Evolutionary conservation across 2,888 invertebrate species (phyloP), one percentile per base, ranked within the genome.

Genomic region (Drosophila paracracens): DNA sequence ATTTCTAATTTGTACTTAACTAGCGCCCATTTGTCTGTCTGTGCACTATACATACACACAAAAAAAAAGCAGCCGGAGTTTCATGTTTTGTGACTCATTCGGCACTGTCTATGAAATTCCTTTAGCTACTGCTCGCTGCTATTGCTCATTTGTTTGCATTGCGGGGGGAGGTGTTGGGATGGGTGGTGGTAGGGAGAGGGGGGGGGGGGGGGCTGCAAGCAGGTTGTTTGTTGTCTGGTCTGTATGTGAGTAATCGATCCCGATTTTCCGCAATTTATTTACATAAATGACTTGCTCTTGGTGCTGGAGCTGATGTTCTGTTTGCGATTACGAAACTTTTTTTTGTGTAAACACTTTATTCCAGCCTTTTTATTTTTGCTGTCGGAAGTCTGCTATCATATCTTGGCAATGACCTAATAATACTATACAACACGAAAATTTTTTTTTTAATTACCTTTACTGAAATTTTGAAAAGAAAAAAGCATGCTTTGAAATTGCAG

Each of bases 371-470:
- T 40, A 4, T 35, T 52, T 11, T 53, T n/a, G 38, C 21, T 68
- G 51, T 64, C 63, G 70, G 59, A 70, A 74, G 57, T 36, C 13
- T 8, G 69, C 63, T 69, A 52, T 74, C 40, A 57, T 75, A 58
- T 63, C 62, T 76, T 60, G 57, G 51, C 59, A 76, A 66, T 76
- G 76, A 76, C 51, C 62, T 66, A 76, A 76, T 59, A 43, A 72
- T 62, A 50, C 67, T 52, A 13, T 1, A 0, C 36, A 65, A 48
- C 76, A 75, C 8, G 52, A 40, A 21, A 25, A 16, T 8, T 53
- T 6, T 31, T 40, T 7, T 10, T 10, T 21, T 36, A 8, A 13
- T 21, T 18, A 18, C 1, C 0, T 8, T 5, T 10, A 27, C 18
- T 29, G 10, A 27, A 27, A 27, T 50, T 18, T 27, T 8, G 13